Conservation (phyloP, 2,113 vertebrate species). For the Phalacrocorax pelagicus region DNA sequence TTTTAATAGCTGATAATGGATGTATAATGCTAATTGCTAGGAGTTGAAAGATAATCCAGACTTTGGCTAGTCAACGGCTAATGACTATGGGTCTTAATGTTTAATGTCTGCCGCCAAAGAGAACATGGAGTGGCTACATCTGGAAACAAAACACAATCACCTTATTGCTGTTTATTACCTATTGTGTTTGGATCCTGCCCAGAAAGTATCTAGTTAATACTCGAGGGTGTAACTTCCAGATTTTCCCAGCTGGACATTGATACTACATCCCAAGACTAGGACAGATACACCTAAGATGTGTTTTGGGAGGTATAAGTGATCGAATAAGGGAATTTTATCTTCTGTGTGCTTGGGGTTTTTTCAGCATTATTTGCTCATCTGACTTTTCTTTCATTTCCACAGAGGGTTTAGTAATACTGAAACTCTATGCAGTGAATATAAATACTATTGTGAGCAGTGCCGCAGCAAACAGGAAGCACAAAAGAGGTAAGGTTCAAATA, state of each 20-base stretch:
- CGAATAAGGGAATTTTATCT: not conserved
- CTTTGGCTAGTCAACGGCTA: not conserved
- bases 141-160: not conserved
- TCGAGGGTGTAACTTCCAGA: not conserved
- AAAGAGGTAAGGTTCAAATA: constrained; percentile 80
- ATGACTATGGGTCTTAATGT: not conserved
- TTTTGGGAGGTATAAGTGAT: not conserved
- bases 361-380: not conserved
- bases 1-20: not conserved
- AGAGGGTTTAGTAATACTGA: constrained; percentile 95
- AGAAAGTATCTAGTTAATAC: not conserved
- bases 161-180: not conserved
- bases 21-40: not conserved
- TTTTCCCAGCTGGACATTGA: not conserved
- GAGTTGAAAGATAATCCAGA: not conserved
- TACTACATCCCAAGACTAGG: not conserved
- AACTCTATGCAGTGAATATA: constrained; percentile 92
- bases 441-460: constrained; percentile 95
- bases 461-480: constrained; percentile 94
- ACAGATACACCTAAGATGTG: not conserved
- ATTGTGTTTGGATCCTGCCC: not conserved
- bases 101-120: not conserved
- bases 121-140: not conserved
- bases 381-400: constrained; percentile 16
- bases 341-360: not conserved